Conservation (phyloP, 2,797 vertebrate genomes). For the Mormyrus proboscirostris region DNA sequence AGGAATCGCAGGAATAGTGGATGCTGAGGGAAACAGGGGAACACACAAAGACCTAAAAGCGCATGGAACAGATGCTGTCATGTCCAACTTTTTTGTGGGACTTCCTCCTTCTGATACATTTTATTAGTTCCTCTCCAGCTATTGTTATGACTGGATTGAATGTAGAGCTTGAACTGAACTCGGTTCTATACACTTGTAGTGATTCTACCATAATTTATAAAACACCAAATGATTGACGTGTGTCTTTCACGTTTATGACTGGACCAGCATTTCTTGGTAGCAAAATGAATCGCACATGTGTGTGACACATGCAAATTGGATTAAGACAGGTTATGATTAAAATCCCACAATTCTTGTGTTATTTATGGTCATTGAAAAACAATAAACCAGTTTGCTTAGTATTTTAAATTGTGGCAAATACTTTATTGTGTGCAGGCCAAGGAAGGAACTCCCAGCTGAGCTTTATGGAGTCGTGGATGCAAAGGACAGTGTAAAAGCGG, state of each 20-base stretch:
- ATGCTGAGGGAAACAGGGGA: constrained; percentile 37
- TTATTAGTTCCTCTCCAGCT: constrained; percentile 19
- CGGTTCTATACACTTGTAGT: neutral
- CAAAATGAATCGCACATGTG: neutral
- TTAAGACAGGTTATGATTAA: neutral
- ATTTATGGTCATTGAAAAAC: neutral
- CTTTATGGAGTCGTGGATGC: neutral
- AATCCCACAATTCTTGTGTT: neutral
- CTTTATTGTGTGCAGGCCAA: neutral
- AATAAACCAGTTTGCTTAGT: neutral
- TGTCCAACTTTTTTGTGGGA: constrained; percentile 37
- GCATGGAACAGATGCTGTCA: constrained; percentile 43
- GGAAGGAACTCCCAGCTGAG: neutral
- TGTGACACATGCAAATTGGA: neutral
- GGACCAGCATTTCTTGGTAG: neutral
- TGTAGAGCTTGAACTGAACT: constrained; percentile 15
- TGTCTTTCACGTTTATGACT: neutral
- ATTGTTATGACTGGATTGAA: neutral
- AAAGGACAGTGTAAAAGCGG: neutral
- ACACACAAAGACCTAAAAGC: constrained; percentile 35
- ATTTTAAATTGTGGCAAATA: neutral
- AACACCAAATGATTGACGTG: neutral
- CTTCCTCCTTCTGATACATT: constrained; percentile 21
- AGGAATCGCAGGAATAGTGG: constrained; percentile 41
- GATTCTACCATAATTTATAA: neutral